These are phyloP conservation scores for Elysia crispata DNA, from an alignment of 2,888 invertebrate species.

Conservation along the genomic window DNA sequence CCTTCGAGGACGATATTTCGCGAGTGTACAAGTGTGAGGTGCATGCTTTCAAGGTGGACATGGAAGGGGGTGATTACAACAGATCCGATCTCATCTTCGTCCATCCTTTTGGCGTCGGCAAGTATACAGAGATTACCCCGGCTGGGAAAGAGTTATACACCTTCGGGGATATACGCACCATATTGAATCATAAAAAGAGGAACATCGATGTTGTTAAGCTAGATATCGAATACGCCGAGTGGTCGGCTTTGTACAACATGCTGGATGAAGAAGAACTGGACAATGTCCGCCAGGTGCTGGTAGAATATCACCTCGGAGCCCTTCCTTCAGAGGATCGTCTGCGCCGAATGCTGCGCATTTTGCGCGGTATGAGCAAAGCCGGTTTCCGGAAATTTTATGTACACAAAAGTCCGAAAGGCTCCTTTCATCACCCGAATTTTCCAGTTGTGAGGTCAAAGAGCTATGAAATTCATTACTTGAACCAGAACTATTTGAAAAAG, in stretches of 20 bases:
- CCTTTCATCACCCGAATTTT: slow-evolving; percentile 43
- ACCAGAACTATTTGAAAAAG: slow-evolving; percentile 21
- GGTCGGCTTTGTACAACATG: slow-evolving; percentile 29
- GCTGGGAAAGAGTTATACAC: slow-evolving; percentile 37
- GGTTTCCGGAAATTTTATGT: slow-evolving; percentile 46
- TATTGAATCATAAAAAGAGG: slow-evolving; percentile 18
- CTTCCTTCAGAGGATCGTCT: slow-evolving; percentile 23
- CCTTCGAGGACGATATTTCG: slow-evolving; percentile 42
- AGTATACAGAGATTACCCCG: slow-evolving; percentile 18
- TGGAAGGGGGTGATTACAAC: slow-evolving; percentile 27
- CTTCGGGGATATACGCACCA: slow-evolving; percentile 29
- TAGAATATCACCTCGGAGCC: slow-evolving; percentile 37
- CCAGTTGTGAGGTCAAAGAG: slow-evolving; percentile 28
- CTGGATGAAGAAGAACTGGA: slow-evolving; percentile 3
- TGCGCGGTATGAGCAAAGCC: slow-evolving; percentile 10
- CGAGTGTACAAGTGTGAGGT: slow-evolving; percentile 39
- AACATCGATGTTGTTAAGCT: slow-evolving; percentile 39
- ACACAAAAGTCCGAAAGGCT: slow-evolving; percentile 38
- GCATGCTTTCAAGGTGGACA: slow-evolving; percentile 32
- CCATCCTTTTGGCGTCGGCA: slow-evolving; percentile 36
- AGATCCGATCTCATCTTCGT: slow-evolving; percentile 9
- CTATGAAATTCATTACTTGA: slow-evolving; percentile 45
- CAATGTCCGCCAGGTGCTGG: slow-evolving; percentile 35
- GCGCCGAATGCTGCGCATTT: slow-evolving; percentile 1
- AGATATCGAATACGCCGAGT: slow-evolving; percentile 34